Conservation (phyloP, 2,113 vertebrate species). For the Gulo gulo region DNA sequence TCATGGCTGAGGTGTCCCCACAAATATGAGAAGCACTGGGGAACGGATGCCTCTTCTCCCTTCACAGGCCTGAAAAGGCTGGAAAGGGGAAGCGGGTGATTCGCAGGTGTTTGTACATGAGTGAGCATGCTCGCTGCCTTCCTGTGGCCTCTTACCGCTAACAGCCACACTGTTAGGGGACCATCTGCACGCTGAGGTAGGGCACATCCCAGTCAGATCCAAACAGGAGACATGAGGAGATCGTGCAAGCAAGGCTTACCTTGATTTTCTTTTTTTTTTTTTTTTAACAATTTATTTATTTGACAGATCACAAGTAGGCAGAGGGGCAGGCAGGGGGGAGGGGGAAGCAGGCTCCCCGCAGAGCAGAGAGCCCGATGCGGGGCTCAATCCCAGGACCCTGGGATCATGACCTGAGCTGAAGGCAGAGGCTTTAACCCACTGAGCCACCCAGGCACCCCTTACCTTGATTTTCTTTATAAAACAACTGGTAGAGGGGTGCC, state of each 20-base stretch:
- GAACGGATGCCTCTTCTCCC: background rate
- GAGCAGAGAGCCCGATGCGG: no score
- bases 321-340: no score
- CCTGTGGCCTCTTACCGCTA: background rate
- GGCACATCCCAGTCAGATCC: background rate
- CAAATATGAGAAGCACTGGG: no score
- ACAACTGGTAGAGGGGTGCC: background rate
- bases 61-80: background rate
- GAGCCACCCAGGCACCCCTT: no score
- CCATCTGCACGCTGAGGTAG: no score
- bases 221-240: background rate
- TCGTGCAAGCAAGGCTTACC: background rate
- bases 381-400: no score
- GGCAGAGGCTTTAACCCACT: no score
- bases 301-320: no score
- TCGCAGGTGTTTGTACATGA: fast-evolving
- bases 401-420: no score
- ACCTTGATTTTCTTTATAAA: background rate
- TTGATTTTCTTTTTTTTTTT: background rate
- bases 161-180: no score
- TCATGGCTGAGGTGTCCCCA: background rate
- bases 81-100: background rate
- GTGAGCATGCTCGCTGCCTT: fast-evolving
- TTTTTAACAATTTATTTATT: no score
- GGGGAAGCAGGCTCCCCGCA: no score